Evolutionary conservation across 2,797 vertebrate genomes (phyloP).

Genomic region (Sebastes matsubarae): DNA sequence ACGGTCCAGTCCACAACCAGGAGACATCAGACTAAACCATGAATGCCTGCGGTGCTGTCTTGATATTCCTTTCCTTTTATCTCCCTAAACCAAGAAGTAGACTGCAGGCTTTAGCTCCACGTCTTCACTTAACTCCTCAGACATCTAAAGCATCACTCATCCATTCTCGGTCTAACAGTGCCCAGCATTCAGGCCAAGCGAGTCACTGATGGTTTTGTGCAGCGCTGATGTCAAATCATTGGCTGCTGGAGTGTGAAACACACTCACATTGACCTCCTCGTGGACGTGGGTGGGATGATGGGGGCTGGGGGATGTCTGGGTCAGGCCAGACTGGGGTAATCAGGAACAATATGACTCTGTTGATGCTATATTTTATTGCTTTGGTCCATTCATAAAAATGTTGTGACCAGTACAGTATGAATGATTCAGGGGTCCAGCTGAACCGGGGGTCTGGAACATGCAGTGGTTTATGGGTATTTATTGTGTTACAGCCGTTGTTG

Average conservation of each 20-base stretch:
- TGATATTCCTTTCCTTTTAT: neutral
- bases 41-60: neutral
- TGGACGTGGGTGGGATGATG: neutral
- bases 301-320: neutral
- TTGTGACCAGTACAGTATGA: too few species aligned
- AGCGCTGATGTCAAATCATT: neutral
- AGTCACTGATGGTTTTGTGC: neutral
- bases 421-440: too few species aligned
- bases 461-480: neutral
- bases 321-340: too few species aligned
- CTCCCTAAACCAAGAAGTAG: neutral
- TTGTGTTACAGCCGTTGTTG: neutral
- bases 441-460: too few species aligned
- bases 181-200: neutral
- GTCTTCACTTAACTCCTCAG: neutral
- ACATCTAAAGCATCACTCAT: neutral
- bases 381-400: neutral
- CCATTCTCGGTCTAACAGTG: neutral
- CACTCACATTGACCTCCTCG: neutral
- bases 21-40: neutral
- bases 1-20: neutral
- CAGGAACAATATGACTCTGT: too few species aligned
- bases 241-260: conserved; percentile 2
- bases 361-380: neutral
- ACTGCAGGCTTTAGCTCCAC: neutral